Conservation (phyloP, 2,797 vertebrate species). For the Poeciliopsis infans region DNA sequence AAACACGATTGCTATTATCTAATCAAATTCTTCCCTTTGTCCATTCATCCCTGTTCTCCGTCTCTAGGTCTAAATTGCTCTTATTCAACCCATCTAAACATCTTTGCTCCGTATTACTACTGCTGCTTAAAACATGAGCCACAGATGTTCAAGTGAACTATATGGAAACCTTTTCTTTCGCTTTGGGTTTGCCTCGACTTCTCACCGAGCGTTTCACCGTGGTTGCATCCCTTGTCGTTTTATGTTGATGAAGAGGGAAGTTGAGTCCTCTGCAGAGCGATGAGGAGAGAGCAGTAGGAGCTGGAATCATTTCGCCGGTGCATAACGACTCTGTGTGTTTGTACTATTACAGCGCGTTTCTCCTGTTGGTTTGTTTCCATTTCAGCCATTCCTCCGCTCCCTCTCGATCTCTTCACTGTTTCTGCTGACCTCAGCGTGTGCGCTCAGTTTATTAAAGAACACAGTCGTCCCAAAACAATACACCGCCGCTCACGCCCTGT, state of each 20-base stretch:
- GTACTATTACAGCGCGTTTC: conserved; percentile 28
- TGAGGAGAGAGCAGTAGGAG: conserved; percentile 51
- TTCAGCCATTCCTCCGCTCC: background rate
- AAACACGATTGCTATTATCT: conserved; percentile 23
- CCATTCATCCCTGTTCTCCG: conserved; percentile 1
- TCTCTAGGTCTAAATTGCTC: conserved; percentile 2
- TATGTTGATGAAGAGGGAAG: conserved; percentile 23
- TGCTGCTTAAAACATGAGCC: conserved; percentile 32
- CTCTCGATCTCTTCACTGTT: background rate
- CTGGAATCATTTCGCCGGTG: conserved; percentile 51
- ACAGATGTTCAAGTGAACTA: conserved; percentile 29
- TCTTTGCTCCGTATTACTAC: background rate
- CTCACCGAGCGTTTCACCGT: background rate
- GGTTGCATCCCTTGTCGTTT: conserved; percentile 32
- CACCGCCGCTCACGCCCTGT: background rate
- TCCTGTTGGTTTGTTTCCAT: conserved; percentile 15
- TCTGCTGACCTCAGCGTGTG: background rate
- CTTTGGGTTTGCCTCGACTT: background rate
- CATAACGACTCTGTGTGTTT: conserved; percentile 48
- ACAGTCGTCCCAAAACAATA: background rate
- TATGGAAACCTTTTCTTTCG: background rate
- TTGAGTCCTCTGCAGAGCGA: conserved; percentile 30
- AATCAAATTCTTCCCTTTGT: conserved; percentile 13
- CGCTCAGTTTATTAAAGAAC: background rate
- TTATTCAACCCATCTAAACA: background rate